Evolutionary conservation across 1,140 invertebrate genomes (phyloP).

Genomic region (Ips typographus): DNA sequence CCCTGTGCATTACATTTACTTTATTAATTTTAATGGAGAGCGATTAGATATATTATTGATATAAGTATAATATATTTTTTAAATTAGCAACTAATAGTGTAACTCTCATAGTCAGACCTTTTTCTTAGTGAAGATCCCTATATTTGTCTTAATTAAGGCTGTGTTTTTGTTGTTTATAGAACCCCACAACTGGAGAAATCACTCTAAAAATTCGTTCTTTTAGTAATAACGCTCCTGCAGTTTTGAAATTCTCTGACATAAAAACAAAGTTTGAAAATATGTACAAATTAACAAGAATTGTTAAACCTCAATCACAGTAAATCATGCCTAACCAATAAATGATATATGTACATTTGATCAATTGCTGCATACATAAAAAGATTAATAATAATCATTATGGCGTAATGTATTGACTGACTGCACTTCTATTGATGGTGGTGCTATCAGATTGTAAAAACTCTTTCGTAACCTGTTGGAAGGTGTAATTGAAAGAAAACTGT

Average conservation of each 20-base stretch:
- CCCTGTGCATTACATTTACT: constrained; percentile 41
- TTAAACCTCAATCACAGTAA: constrained; percentile 31
- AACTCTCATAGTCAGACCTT: constrained; percentile 18
- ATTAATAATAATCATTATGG: too few relatives aligned
- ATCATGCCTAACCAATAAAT: constrained; percentile 5
- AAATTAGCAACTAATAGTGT: constrained; percentile 31
- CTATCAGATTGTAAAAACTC: too few relatives aligned
- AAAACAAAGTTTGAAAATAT: not conserved
- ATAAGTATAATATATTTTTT: constrained; percentile 12
- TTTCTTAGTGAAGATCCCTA: constrained; percentile 22
- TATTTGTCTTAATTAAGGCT: constrained; percentile 45
- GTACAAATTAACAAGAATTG: constrained; percentile 12
- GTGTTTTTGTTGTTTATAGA: constrained; percentile 21
- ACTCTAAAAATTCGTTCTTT: constrained; percentile 6
- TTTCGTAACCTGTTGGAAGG: too few relatives aligned
- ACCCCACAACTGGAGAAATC: not conserved
- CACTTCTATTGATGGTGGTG: too few relatives aligned
- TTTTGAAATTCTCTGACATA: too few relatives aligned
- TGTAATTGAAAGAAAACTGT: too few relatives aligned
- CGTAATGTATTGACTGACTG: too few relatives aligned
- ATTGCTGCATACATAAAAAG: not conserved
- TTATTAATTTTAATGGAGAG: constrained; percentile 33
- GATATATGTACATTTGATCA: constrained; percentile 7
- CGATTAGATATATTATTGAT: constrained; percentile 18
- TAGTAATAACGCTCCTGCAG: not conserved